Evolutionary conservation across 2,888 invertebrate genomes (phyloP), one percentile per base, ranked within the genome.

Genomic region (Himalopsyche tibetana): DNA sequence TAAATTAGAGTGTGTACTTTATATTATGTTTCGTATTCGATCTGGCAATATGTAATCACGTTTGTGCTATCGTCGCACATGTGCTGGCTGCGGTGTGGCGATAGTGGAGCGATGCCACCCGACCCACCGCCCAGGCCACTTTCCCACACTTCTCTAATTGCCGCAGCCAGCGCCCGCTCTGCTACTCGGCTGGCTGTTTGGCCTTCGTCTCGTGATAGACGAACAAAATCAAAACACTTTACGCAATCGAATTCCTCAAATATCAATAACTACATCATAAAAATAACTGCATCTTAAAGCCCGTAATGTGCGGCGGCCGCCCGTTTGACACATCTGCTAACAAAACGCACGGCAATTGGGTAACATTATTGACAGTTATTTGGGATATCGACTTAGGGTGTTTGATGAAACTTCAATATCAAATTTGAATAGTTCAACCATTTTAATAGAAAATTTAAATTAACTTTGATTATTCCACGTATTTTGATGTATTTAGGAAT

Each of bases 21-120:
- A 11, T 63, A 19, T 28, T 69, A 9, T 12, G 38, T 74, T 74
- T 74, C 19, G 74, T 11, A 74, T 74, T 90, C 90, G 90, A 90
- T 90, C 15, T 15, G 51, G 89, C 90, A 90, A 90, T 90, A 90
- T 91, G 91, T 90, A 91, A 91, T 90, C 89, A 89, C 88, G 90
- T 51, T 15, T 12, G 51, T 15, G 63, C n/a, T 63, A 63, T 63
- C 63, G 19, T 19, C 19, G 63, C 63, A 19, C 63, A 63, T 63
- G 63, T 63, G 63, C 9, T 19, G 63, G 9, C 19, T n/a, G 80
- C 51, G 51, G 80, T n/a, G 40, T 3, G 80, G 36, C 36, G 80
- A 51, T 51, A 15, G 63, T 42, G 80, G 80, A 6, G 17, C 19
- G 80, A 80, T 80, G 80, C 40, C 19, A 42, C 40, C n/a, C 38